Percentiles rank a stretch among this genome's conserved stretches.
These are phyloP conservation scores for Apis laboriosa DNA, from an alignment of 1,140 invertebrate species.

Conservation along the genomic window DNA sequence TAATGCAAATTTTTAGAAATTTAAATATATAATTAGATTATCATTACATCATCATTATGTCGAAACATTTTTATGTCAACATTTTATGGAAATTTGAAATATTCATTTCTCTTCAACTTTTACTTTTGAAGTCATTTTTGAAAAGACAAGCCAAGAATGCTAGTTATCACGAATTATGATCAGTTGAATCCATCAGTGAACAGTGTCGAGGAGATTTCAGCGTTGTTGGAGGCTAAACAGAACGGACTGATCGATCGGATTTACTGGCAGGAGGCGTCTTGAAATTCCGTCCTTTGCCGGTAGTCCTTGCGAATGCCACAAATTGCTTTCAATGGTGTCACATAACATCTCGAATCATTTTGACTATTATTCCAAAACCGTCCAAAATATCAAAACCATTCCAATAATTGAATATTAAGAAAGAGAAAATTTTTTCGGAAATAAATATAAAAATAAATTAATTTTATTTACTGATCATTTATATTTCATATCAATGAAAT, in stretches of 20 bases:
- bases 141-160: not conserved
- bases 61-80: too few species aligned
- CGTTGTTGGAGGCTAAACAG: constrained; percentile 33
- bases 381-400: not conserved
- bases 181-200: constrained; percentile 21
- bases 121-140: not conserved
- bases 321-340: constrained; percentile 11
- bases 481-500: not conserved
- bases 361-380: not conserved
- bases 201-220: constrained; percentile 40
- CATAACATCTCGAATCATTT: not conserved
- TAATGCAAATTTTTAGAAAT: not conserved
- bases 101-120: not conserved
- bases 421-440: not conserved
- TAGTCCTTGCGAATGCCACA: not conserved
- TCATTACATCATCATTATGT: not conserved
- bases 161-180: constrained; percentile 8
- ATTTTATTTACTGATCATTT: not conserved
- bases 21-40: not conserved
- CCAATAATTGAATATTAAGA: not conserved
- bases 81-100: not conserved
- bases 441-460: not conserved
- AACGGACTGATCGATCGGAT: constrained; percentile 37
- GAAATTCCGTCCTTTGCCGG: constrained; percentile 28
- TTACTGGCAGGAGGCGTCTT: constrained; percentile 23